These are phyloP conservation scores for Haemorhous mexicanus DNA, from an alignment of 2,113 vertebrate genomes.

Conservation along the genomic window DNA sequence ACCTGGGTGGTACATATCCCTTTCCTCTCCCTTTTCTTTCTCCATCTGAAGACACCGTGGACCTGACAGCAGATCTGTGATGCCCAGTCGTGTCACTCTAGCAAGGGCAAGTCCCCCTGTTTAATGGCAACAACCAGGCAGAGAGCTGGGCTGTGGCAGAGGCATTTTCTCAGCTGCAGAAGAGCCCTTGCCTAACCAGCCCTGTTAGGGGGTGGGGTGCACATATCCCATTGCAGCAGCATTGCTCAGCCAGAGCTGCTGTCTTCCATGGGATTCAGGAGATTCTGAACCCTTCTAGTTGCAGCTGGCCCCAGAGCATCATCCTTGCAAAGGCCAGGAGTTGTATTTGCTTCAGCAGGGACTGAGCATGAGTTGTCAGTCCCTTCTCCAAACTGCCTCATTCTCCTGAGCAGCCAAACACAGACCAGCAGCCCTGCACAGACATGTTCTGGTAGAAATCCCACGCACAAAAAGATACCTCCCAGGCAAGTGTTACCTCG, in stretches of 20 bases:
- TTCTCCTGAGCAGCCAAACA: background rate
- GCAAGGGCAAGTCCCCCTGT: background rate
- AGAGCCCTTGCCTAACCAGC: too few relatives aligned
- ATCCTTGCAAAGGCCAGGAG: background rate
- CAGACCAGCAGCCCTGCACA: background rate
- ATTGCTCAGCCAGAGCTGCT: background rate
- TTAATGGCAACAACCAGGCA: background rate
- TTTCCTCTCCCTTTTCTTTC: background rate
- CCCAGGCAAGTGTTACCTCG: background rate
- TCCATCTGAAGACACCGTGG: background rate
- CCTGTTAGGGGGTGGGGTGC: too few relatives aligned
- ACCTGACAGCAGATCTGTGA: background rate
- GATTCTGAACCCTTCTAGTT: background rate
- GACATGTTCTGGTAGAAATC: rapidly evolving
- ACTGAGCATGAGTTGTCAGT: rapidly evolving
- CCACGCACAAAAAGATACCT: background rate
- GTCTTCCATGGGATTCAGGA: background rate
- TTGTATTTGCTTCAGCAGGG: background rate
- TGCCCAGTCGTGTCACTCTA: rapidly evolving
- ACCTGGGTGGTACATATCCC: background rate
- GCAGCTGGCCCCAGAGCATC: background rate
- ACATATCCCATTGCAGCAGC: rapidly evolving
- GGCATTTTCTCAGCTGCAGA: background rate
- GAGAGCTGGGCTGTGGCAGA: background rate
- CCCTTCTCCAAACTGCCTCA: background rate